These are phyloP conservation scores for Lerema accius DNA, from an alignment of 1,140 invertebrate species.

Conservation along the genomic window DNA sequence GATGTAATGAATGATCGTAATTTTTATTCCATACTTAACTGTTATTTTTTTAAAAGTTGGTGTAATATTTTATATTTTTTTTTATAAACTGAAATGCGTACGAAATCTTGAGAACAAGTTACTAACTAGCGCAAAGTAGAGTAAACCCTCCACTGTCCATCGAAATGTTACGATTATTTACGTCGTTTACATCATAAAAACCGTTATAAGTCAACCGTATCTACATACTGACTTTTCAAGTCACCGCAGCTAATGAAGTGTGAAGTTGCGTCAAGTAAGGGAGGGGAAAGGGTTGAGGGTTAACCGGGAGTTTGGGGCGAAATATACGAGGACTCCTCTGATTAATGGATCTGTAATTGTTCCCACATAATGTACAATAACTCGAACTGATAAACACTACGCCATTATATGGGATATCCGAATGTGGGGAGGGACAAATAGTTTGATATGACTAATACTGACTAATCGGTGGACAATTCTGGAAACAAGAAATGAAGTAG, in stretches of 20 bases:
- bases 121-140: no score
- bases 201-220: constrained; percentile 2
- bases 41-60: no score
- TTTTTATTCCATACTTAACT: no score
- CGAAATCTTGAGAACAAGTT: no score
- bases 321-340: constrained; percentile 57
- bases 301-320: constrained; percentile 52
- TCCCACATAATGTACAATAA: constrained; percentile 73
- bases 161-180: no score
- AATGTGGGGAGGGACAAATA: constrained; percentile 11
- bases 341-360: constrained; percentile 73
- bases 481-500: no score
- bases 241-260: constrained; percentile 63
- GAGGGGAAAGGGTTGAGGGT: constrained; percentile 57
- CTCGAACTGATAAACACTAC: constrained; percentile 60
- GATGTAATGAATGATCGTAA: no score
- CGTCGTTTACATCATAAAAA: constrained; percentile 6
- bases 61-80: no score
- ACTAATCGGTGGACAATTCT: constrained; percentile 11
- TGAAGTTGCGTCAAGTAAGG: constrained; percentile 49
- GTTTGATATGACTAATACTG: constrained; percentile 17
- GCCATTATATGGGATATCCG: constrained; percentile 32
- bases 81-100: no score
- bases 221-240: constrained; percentile 38
- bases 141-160: no score